Conservation (phyloP, 2,888 invertebrate genomes). For the Stegophylla sp. region DNA sequence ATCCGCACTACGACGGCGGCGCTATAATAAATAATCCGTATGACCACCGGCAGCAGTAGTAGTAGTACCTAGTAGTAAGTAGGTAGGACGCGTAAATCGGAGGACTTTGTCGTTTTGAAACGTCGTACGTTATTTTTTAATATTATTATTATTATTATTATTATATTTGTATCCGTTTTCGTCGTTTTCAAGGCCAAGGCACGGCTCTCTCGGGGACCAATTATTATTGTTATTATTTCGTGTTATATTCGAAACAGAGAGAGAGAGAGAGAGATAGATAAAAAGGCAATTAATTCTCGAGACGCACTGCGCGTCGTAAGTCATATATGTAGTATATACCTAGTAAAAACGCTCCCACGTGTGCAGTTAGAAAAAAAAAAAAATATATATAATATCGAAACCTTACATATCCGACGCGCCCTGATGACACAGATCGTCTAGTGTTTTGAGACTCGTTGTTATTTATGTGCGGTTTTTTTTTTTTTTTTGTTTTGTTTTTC, state of each 20-base stretch:
- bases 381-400: no score
- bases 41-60: no score
- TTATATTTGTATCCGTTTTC: conserved; percentile 23
- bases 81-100: no score
- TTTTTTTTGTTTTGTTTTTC: conserved; percentile 4
- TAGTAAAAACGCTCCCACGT: no score
- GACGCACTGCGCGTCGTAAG: background rate
- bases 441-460: background rate
- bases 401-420: background rate
- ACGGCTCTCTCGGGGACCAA: conserved; percentile 3
- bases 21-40: no score
- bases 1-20: no score
- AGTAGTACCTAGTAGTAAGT: no score
- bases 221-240: background rate
- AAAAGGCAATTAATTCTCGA: conserved; percentile 35
- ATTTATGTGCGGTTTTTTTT: background rate
- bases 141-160: background rate
- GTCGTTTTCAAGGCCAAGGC: conserved; percentile 21
- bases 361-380: no score
- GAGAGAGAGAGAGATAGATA: background rate
- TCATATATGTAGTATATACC: background rate
- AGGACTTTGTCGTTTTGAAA: no score
- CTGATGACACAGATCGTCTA: background rate
- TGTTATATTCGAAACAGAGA: background rate
- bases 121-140: no score